Evolutionary conservation across 2,888 invertebrate genomes (phyloP), one percentile per base, ranked within the genome.

Genomic region (Tyria jacobaeae): DNA sequence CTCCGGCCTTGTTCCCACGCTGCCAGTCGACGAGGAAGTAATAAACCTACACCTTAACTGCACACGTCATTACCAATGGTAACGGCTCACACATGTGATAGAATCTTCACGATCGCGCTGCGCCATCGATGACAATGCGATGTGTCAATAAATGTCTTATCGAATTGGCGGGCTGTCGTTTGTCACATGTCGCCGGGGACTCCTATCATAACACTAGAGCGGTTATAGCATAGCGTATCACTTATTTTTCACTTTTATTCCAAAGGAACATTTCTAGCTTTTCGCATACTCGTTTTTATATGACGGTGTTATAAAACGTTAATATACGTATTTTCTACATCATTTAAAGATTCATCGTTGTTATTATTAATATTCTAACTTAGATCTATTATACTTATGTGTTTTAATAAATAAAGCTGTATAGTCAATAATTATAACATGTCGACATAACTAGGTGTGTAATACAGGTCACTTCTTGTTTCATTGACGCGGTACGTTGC

Each of bases 1-100:
- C 91, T 93, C 90, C 89, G 91, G 89, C 83, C 82, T 82, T 86
- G 88, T 89, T 92, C 90, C 86, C 92, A 90, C 88, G 85, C 79
- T 86, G 85, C 85, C 79, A 83, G 81, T 81, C 86, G 80, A 84
- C 86, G 80, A 90, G 93, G 93, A 93, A 92, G 92, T 85, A 92
- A 92, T 93, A 92, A 92, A 90, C 88, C 88, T 89, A 92, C 87
- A 89, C 91, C 90, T 89, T 92, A 91, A 91, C 93, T 90, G 91
- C 91, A 89, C 87, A 89, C 86, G 84, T 87, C 89, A 91, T 92
- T 92, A 92, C 92, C 88, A 89, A 90, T 90, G 90, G 89, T 91
- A 91, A 89, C 90, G 89, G 89, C 86, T 82, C 82, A 84, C 82
- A 82, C 82, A 78, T 85, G 81, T 86, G 90, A 91, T 91, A 90